phyloP scores from a whole-genome alignment of 2,888 invertebrate species.

The Patella pellucida region DNA sequence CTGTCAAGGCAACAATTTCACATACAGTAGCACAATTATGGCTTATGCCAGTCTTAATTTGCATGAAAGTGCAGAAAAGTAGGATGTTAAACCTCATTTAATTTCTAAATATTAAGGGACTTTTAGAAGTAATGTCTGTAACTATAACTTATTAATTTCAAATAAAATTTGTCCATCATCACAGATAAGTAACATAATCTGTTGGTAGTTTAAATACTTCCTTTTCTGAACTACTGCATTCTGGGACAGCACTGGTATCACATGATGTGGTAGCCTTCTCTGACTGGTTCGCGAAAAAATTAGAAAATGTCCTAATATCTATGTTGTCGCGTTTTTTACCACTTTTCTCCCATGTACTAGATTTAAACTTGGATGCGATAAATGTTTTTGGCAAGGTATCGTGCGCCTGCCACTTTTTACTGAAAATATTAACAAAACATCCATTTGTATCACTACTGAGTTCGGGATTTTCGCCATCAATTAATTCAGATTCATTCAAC shows the following conservation, averaged over 20 bases:
- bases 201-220: background rate
- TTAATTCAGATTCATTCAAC: background rate
- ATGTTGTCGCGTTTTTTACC: constrained; percentile 13
- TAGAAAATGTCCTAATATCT: background rate
- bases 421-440: constrained; percentile 54
- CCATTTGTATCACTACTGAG: constrained; percentile 35
- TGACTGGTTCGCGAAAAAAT: background rate
- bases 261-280: background rate
- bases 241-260: background rate
- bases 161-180: background rate
- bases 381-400: constrained; percentile 18
- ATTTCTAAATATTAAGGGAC: too few relatives aligned
- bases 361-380: constrained; percentile 22
- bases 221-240: constrained; percentile 4
- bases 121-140: too few relatives aligned
- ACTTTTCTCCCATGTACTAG: constrained; percentile 40
- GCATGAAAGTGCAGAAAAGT: too few relatives aligned
- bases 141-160: too few relatives aligned
- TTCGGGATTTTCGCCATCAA: constrained; percentile 5
- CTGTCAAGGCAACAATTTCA: too few relatives aligned
- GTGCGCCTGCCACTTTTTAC: constrained; percentile 42
- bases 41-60: too few relatives aligned
- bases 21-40: too few relatives aligned
- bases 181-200: background rate
- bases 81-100: too few relatives aligned